These are phyloP conservation scores for Heliocidaris tuberculata DNA, from an alignment of 35 echinoderm and acorn worm genomes.

Conservation along the genomic window DNA sequence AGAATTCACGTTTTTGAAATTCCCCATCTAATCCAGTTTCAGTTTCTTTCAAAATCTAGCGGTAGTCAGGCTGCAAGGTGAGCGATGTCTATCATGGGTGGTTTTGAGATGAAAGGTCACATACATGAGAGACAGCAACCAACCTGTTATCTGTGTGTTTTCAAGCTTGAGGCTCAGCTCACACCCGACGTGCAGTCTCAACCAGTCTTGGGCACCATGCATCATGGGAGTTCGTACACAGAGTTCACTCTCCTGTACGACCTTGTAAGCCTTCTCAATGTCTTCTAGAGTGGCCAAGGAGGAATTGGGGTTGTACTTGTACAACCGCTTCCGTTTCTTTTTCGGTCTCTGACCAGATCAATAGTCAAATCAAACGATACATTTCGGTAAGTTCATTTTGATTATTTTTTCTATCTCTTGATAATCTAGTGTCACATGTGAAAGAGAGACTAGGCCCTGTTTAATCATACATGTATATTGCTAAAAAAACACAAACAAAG, in stretches of 20 bases:
- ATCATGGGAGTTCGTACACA: conserved; percentile 72
- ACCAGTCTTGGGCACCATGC: conserved; percentile 47
- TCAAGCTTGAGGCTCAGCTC: conserved; percentile 78
- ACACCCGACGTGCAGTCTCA: conserved; percentile 19
- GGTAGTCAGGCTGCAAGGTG: too few relatives aligned
- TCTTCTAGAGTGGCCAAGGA: conserved; percentile 59
- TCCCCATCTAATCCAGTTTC: too few relatives aligned
- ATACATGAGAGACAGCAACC: too few relatives aligned
- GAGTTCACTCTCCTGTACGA: conserved; percentile 64
- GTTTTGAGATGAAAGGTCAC: too few relatives aligned
- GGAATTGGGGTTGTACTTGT: conserved; percentile 29
- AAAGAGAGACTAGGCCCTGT: too few relatives aligned
- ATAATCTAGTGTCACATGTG: neutral
- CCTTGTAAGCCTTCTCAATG: conserved; percentile 59
- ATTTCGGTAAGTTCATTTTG: neutral
- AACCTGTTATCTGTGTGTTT: conserved; percentile 76
- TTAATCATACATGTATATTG: neutral
- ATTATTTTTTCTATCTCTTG: neutral
- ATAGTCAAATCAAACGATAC: too few relatives aligned
- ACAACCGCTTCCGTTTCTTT: neutral
- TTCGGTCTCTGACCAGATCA: neutral
- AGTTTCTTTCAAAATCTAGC: too few relatives aligned
- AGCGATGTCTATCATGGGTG: too few relatives aligned
- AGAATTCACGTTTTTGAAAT: too few relatives aligned
- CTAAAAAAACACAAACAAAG: neutral